Percentiles rank a stretch among this genome's conserved stretches.
Evolutionary conservation across 2,113 vertebrate species (phyloP).

Genomic region (Alosa alosa): DNA sequence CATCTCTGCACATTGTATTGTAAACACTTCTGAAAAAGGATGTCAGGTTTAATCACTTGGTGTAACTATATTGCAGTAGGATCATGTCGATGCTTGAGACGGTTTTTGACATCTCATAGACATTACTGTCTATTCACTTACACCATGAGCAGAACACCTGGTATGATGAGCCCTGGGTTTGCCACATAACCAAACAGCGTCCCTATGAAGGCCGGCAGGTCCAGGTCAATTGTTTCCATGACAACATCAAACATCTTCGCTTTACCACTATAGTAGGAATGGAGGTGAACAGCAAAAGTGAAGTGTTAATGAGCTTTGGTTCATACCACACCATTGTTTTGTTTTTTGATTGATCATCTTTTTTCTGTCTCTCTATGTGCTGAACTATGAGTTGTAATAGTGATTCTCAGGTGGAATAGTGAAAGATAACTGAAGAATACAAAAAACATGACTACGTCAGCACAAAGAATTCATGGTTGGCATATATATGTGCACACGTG

Average conservation of each 20-base stretch:
- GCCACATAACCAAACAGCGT: conserved; percentile 89
- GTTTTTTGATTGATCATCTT: too few species aligned
- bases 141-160: conserved; percentile 96
- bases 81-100: neutral
- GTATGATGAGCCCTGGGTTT: conserved; percentile 95
- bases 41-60: too few species aligned
- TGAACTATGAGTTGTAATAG: too few species aligned
- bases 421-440: too few species aligned
- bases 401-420: too few species aligned
- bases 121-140: conserved; percentile 68
- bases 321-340: too few species aligned
- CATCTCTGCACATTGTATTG: neutral
- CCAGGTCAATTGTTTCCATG: conserved; percentile 88
- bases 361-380: too few species aligned
- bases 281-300: neutral
- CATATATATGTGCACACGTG: too few species aligned
- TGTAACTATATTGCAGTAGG: neutral
- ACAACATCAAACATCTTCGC: conserved; percentile 92
- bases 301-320: neutral
- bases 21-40: too few species aligned
- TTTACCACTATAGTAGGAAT: conserved; percentile 78
- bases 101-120: neutral
- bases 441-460: too few species aligned
- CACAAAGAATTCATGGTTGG: too few species aligned
- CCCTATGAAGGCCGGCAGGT: conserved; percentile 90